Percentiles rank a stretch among this genome's conserved stretches.
phyloP scores from a whole-genome alignment of 2,797 vertebrate species.

The Emys orbicularis region DNA sequence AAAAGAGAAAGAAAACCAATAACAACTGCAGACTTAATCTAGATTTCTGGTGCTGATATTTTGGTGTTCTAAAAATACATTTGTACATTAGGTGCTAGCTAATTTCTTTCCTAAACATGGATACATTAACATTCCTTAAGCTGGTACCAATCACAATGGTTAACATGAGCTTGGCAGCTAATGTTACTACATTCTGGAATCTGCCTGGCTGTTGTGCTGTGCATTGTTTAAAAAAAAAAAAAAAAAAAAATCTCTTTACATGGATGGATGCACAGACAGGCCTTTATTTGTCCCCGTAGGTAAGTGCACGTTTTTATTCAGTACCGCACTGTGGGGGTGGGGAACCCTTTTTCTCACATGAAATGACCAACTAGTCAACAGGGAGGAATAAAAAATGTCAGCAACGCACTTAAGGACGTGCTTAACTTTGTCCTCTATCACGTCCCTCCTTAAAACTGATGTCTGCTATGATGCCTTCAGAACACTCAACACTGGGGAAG shows the following conservation, averaged over 20 bases:
- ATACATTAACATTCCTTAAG: background rate
- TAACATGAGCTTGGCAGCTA: background rate
- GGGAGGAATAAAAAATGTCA: background rate
- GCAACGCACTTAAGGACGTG: background rate
- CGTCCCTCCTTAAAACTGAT: conserved; percentile 31
- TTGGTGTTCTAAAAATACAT: background rate
- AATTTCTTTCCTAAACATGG: background rate
- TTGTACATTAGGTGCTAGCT: background rate
- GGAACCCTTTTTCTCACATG: conserved; percentile 35
- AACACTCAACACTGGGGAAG: background rate
- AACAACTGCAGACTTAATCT: background rate
- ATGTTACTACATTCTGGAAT: background rate
- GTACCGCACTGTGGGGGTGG: background rate
- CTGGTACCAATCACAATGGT: too few relatives aligned
- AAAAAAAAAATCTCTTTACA: background rate
- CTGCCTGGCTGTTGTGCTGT: conserved; percentile 45
- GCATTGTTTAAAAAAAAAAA: background rate
- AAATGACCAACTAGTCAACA: conserved; percentile 23
- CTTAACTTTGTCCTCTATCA: conserved; percentile 34
- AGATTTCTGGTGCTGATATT: background rate
- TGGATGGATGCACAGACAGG: background rate
- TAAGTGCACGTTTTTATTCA: background rate
- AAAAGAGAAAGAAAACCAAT: background rate
- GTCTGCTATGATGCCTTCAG: background rate
- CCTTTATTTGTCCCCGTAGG: conserved; percentile 16